Evolutionary conservation across 2,113 vertebrate genomes (phyloP).

Genomic region (Stomatorhinus ivindoensis): DNA sequence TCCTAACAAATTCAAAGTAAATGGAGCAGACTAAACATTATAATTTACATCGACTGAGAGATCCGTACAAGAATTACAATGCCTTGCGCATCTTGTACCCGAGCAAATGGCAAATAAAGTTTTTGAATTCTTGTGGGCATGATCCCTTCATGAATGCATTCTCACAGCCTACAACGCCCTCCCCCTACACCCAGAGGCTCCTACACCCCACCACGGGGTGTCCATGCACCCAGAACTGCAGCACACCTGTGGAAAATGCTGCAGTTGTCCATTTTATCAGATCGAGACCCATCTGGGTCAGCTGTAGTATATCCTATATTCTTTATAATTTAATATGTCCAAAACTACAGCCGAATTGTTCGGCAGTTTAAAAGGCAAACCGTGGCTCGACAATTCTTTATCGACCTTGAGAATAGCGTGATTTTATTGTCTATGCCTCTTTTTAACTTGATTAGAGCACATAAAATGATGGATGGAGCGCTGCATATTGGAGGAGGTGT

Average conservation of each 20-base stretch:
- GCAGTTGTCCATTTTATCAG: background rate
- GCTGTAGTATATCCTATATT: background rate
- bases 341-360: background rate
- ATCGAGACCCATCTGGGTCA: background rate
- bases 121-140: background rate
- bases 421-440: background rate
- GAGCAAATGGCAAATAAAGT: background rate
- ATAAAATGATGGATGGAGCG: background rate
- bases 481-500: background rate
- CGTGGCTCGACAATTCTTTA: background rate
- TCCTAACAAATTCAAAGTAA: no score
- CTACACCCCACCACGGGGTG: background rate
- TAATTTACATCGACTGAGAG: no score
- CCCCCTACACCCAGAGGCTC: no score
- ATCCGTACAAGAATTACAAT: background rate
- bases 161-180: no score
- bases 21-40: no score
- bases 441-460: background rate
- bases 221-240: background rate
- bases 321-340: background rate
- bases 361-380: background rate
- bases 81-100: background rate
- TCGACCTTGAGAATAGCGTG: background rate
- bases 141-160: no score
- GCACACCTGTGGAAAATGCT: background rate